Base-by-base conservation (phyloP, 2,888 invertebrate genomes). In the Pachycephus smyrnensis region DNA sequence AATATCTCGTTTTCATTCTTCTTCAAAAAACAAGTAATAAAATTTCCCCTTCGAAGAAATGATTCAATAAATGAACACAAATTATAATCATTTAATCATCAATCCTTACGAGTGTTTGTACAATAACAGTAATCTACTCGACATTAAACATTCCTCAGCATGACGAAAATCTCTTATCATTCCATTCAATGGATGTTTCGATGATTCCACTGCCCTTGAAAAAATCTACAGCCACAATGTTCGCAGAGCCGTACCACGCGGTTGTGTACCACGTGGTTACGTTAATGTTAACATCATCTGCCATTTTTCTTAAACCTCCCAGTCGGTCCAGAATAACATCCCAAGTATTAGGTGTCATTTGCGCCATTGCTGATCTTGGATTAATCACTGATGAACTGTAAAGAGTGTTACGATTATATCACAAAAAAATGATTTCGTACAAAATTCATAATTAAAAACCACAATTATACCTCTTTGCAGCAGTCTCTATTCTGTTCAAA, bases 201-300 rank as follows among this genome's bases (percentile, higher is more conserved):
- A 96, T 93, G 40, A 96, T 92, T 88, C 96, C 95, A 73, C 95
- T 95, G 31, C 94, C 94, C 80, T 95, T 92, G 87, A 96, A 95
- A 89, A 94, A 96, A 90, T 96, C 96, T 11, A 95, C 94, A 1
- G 96, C 94, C 3, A 96, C 93, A 36, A 96, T 94, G 89, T 96
- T 96, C 12, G 95, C 95, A 77, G 93, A 93, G 23, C 92, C 91
- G 73, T 94, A 93, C 96, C 96, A 96, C 69, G 93, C 93, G 11
- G 94, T 94, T 76, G 93, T 89, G 32, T 96, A 94, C 93, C 96
- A 95, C 40, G 93, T 92, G 0, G 95, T 95, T 0, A 97, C 93
- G 86, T 95, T 94, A 68, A 94, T 93, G 91, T 97, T 97, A 23
- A 95, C 94, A 1, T 90, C 91, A 77, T 95, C 94, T 0, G 96